Conservation (phyloP, 2,113 vertebrate species). For the Gasterosteus aculeatus region DNA sequence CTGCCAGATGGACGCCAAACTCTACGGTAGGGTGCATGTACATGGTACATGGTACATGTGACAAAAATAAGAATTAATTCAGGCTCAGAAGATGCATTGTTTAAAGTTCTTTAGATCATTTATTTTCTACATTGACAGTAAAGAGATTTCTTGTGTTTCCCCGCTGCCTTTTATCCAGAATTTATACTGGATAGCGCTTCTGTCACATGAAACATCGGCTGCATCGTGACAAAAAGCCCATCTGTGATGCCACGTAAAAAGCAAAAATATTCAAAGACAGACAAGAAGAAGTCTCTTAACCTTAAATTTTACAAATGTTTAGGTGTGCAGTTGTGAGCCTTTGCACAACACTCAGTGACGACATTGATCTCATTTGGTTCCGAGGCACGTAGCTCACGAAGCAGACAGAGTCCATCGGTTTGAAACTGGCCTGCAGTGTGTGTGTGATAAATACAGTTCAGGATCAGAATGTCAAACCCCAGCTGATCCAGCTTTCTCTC, state of each 20-base stretch:
- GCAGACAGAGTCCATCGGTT: neutral
- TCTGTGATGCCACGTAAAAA: neutral
- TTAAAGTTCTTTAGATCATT: neutral
- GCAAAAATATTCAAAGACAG: neutral
- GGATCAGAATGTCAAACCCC: slow-evolving; percentile 44
- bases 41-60: too few relatives aligned
- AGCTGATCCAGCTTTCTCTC: slow-evolving; percentile 25
- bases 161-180: neutral
- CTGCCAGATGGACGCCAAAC: slow-evolving; percentile 97
- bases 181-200: neutral
- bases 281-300: neutral
- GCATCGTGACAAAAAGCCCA: neutral
- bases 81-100: neutral
- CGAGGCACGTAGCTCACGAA: neutral
- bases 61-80: neutral
- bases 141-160: neutral
- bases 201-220: neutral
- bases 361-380: neutral
- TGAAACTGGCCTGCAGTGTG: slow-evolving; percentile 21
- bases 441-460: slow-evolving; percentile 37
- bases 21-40: slow-evolving; percentile 84
- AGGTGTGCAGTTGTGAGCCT: neutral
- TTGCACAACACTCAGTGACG: neutral
- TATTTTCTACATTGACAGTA: neutral
- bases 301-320: neutral